Conservation (phyloP, 2,113 vertebrate species). For the Alaudala cheleensis region DNA sequence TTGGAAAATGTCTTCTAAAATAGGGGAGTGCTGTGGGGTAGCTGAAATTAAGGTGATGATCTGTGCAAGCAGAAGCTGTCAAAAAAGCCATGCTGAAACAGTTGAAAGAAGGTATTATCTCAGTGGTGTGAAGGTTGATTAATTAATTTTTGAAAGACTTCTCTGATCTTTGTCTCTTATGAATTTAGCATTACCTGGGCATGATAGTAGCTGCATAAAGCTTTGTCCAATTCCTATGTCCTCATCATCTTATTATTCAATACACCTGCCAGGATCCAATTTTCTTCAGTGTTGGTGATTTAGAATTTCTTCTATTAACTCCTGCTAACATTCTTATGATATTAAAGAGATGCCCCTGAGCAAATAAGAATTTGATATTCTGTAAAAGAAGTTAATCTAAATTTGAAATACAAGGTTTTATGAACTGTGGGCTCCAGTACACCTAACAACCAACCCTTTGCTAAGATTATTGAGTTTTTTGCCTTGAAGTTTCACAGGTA, state of each 20-base stretch:
- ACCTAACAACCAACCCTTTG: not conserved
- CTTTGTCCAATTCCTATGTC: not conserved
- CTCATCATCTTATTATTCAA: constrained; percentile 6
- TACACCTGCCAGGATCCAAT: not conserved
- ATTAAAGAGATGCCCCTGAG: constrained; percentile 46
- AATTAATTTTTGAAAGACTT: constrained; percentile 13
- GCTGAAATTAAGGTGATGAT: not conserved
- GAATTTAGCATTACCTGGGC: not conserved
- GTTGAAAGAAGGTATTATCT: not conserved
- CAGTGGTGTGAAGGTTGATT: not conserved
- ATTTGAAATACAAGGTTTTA: constrained; percentile 12
- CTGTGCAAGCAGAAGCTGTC: not conserved
- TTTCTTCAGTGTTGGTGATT: constrained; percentile 6
- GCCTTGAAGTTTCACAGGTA: not conserved
- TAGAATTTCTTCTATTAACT: constrained; percentile 32
- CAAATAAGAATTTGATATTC: constrained; percentile 38
- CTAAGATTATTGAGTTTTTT: not conserved
- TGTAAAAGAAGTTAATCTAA: constrained; percentile 37
- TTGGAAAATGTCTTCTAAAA: not conserved
- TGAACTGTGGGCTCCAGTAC: constrained; percentile 3
- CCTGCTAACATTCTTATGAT: constrained; percentile 15
- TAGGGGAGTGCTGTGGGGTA: not conserved
- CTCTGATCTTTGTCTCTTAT: not conserved
- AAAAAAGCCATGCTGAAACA: not conserved
- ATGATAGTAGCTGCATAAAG: not conserved